Evolutionary conservation across 2,113 vertebrate species (phyloP), one percentile per base, ranked within the genome.

Genomic region (Platysteira castanea): DNA sequence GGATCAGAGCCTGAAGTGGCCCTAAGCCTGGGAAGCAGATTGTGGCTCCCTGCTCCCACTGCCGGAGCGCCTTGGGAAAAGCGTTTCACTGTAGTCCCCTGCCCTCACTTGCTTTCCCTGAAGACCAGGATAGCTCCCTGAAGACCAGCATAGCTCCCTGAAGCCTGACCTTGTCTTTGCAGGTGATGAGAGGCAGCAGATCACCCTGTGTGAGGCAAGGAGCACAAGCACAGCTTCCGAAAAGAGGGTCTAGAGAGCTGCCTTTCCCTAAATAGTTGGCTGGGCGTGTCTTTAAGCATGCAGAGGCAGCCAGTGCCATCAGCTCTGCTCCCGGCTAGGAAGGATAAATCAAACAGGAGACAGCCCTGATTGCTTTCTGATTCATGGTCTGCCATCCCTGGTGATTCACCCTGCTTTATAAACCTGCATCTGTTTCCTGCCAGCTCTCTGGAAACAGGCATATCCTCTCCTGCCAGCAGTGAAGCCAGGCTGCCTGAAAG

Each of bases 391-490:
- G 80, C 84, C 67, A 49, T 77, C 46, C 46, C 53, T 42, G 30
- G 7, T 95, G 87, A 96, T 89, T 95, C 92, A 74, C 63, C 2
- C 1, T 75, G 76, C 90, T 64, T 73, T 84, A 83, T 91, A 84
- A 96, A 93, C 81, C 65, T 84, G 87, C 92, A 90, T 86, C 96
- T 96, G 93, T 87, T 93, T 26, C 41, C 71, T 91, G 96, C 75
- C 92, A 90, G 70, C 71, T 64, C 35, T 84, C 65, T 90, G 94
- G 78, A 82, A 92, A 15, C 11, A 41, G 61, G 16, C 21, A 26
- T 24, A 39, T 85, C 73, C 47, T 79, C 20, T 93, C 11, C 13
- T 84, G 68, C 35, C 47, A 89, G 50, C 10, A 4, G 59, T 0
- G 0, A 67, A 73, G 75, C 74, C 5, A 7, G 50, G 86, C 52